Evolutionary conservation across 2,113 vertebrate genomes (phyloP).

Genomic region (Labrus mixtus): DNA sequence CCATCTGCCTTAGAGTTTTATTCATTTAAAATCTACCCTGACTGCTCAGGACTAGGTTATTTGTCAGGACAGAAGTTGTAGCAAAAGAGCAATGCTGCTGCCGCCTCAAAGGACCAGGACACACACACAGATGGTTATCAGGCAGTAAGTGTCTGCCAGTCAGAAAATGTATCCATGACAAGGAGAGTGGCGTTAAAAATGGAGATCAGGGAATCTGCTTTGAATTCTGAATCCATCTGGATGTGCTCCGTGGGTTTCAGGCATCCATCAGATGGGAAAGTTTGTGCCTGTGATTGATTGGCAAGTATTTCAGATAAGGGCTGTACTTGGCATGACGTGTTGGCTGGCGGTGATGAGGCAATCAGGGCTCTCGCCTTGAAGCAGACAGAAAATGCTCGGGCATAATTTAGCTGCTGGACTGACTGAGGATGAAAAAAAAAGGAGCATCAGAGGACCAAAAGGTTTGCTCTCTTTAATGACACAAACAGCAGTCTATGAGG

Average conservation of each 20-base stretch:
- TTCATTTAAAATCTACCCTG: slow-evolving; percentile 35
- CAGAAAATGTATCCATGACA: slow-evolving; percentile 11
- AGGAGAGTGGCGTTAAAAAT: slow-evolving; percentile 34
- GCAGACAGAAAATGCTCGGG: slow-evolving; percentile 64
- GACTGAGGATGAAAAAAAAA: slow-evolving; percentile 45
- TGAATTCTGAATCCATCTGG: slow-evolving; percentile 64
- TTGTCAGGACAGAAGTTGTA: slow-evolving; percentile 14
- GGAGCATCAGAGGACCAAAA: slow-evolving; percentile 42
- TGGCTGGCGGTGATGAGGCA: slow-evolving; percentile 73
- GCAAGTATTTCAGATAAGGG: slow-evolving; percentile 73
- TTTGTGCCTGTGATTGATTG: slow-evolving; percentile 75
- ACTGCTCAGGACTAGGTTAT: slow-evolving; percentile 24
- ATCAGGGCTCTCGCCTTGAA: slow-evolving; percentile 70
- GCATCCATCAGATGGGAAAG: slow-evolving; percentile 59
- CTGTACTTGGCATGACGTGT: slow-evolving; percentile 57
- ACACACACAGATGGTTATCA: slow-evolving; percentile 46
- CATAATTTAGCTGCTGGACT: slow-evolving; percentile 58
- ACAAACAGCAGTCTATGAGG: slow-evolving; percentile 23
- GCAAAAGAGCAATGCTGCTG: slow-evolving; percentile 35
- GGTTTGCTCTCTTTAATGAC: slow-evolving; percentile 38
- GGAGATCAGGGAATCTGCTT: slow-evolving; percentile 38
- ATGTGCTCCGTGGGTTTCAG: slow-evolving; percentile 57
- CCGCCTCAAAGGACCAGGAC: slow-evolving; percentile 16
- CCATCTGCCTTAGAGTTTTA: slow-evolving; percentile 34
- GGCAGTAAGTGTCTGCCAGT: slow-evolving; percentile 50